Evolutionary conservation across 2,113 vertebrate genomes (phyloP), one percentile per base, ranked within the genome.

Genomic region (Epinephelus fuscoguttatus): DNA sequence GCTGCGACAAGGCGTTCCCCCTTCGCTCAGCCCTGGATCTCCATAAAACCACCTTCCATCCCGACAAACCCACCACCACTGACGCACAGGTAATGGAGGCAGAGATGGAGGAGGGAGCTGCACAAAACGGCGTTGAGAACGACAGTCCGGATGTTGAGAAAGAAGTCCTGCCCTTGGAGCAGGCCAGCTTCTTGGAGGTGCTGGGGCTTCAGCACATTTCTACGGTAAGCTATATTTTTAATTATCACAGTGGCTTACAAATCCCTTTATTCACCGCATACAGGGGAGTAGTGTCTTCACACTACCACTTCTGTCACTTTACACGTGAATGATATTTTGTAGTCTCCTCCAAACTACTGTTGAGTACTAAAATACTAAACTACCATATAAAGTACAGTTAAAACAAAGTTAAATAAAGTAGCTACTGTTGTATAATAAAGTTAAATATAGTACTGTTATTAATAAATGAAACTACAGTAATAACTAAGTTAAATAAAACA

Each of bases 1-100:
- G 90, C 3, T 99, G 98, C 67, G 98, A 99, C 94, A 99, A 97
- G 86, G 98, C 97, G 1, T 99, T 99, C 90, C 98, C 98, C 45
- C 97, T 99, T 85, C 95, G 94, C 30, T 95, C 96, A 0, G 97
- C 98, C 0, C 96, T 99, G 45, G 93, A 94, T 78, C 96, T 99
- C 83, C 98, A 99, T 84, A 94, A 90, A 71, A 93, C 94, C 91
- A 95, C 92, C 70, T 76, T 93, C 93, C 94, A 97, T 94, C 50
- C 95, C 79, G 0, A 68, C 1, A 56, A 80, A 18, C 18, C 70
- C 2, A 1, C n/a, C 2, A 1, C 17, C 30, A 0, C 40, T 0
- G n/a, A 14, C 23, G 1, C 47, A 0, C 59, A 33, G 60, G 57
- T 37, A 0, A 13, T 13, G 6, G 33, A 57, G 17, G 55, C 19